Evolutionary conservation across 2,113 vertebrate genomes (phyloP), one percentile per base, ranked within the genome.

Genomic region (Dromiciops gliroides): DNA sequence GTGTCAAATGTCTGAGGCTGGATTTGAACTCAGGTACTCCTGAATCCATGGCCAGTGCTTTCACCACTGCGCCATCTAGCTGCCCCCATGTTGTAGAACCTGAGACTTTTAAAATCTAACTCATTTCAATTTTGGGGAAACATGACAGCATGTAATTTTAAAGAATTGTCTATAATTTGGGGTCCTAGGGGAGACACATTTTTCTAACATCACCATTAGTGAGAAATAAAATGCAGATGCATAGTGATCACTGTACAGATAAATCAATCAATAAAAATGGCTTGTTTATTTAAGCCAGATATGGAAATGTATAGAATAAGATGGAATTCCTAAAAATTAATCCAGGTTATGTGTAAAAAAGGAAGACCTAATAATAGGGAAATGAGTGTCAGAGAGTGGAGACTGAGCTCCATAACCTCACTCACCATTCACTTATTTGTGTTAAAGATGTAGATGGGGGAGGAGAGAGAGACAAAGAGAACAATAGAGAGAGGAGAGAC

Each of bases 191-290:
- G 16, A 48, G 93, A 94, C 89, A 22, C 8, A 19, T 48, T 89
- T 89, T 94, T 88, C 7, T 44, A 25, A 10, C 31, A 22, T 0
- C 2, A 48, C 1, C 22, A 25, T 56, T 92, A 56, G 44, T 53
- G 92, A 5, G 93, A 94, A 90, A 48, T 8, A n/a, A 4, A 19
- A 16, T n/a, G 9, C 0, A 92, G 24, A 97, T 93, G 93, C 26
- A 37, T 2, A 48, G 53, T 24, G 67, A 52, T 19, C 14, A 92
- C 51, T 52, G 3, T 11, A 3, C 19, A 7, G 9, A 19, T 51
- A 89, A 93, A 75, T 50, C 50, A 83, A 89, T 51, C 10, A 91
- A 52, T 93, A 93, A 96, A 93, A 90, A 90, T 89, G 0, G 26
- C 0, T 37, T n/a, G n/a, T n/a, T n/a, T n/a, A n/a, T n/a, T n/a